Conservation (phyloP, 2,888 invertebrate genomes). For the Euphydryas editha region DNA sequence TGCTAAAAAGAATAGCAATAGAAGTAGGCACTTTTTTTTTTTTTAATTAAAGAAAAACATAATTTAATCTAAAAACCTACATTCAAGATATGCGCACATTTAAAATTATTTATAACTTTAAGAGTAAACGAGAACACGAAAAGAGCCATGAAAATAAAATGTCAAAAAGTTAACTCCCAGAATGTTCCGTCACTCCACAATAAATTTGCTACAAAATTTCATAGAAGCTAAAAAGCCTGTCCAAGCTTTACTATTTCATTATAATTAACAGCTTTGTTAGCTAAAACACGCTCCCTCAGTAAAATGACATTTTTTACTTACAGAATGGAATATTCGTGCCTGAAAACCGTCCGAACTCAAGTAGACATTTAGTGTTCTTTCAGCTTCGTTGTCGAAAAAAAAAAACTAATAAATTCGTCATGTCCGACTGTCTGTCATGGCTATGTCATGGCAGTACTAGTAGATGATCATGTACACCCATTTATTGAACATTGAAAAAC, state of each 20-base stretch:
- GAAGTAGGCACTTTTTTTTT: not conserved
- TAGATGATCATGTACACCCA: too few relatives aligned
- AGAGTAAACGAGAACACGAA: not conserved
- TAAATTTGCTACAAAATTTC: conserved; percentile 25
- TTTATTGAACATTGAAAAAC: too few relatives aligned
- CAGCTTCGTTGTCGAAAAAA: not conserved
- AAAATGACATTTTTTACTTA: conserved; percentile 11
- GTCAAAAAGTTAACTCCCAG: conserved; percentile 11
- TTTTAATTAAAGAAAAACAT: not conserved
- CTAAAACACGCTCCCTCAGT: conserved; percentile 24
- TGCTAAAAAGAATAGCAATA: not conserved
- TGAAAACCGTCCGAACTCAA: not conserved
- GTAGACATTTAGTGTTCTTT: conserved; percentile 8
- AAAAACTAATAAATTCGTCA: not conserved
- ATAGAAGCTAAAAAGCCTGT: conserved; percentile 26
- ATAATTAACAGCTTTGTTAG: conserved; percentile 29
- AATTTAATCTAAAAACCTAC: not conserved
- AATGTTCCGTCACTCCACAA: conserved; percentile 5
- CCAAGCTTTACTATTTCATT: conserved; percentile 29
- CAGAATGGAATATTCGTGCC: conserved; percentile 10
- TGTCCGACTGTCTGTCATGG: not conserved
- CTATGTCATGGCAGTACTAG: too few relatives aligned
- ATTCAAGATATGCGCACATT: not conserved
- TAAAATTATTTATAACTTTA: not conserved
- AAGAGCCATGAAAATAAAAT: conserved; percentile 6